Base-by-base conservation (phyloP, 2,888 invertebrate species). In the Spisula solida region DNA sequence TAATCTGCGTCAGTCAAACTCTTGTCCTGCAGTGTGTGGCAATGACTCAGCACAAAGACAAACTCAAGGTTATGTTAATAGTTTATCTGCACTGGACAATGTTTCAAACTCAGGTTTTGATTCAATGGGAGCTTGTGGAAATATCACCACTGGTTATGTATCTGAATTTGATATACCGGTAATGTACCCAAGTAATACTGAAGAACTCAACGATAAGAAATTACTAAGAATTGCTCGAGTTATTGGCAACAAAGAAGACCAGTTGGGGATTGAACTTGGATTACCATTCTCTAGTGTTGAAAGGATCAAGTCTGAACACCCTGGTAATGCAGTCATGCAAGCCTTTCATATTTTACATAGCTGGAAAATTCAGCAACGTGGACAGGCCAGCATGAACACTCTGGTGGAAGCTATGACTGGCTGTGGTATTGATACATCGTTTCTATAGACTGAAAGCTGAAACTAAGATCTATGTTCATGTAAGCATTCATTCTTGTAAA, bases 231-330 rank as follows among this genome's bases (percentile, higher is more conserved):
- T 90, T 41, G 88, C 90, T 31, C 55, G 79, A 70, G 51, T 87
- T 2, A 84, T 92, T 51, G 92, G 92, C 0, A 86, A 79, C 82
- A 86, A 82, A 51, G 90, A 92, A 20, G 84, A 79, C n/a, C 81
- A 86, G 75, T 85, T 92, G 12, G 92, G 90, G 0, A 60, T 92
- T n/a, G 85, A 83, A 75, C 86, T 92, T 10, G 88, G 75, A 12
- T 75, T 92, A n/a, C 18, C 48, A 20, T 81, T 86, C 12, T n/a
- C 84, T 41, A 75, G 79, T 66, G 82, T 92, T 14, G 80, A 90
- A 78, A 70, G 70, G 29, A 82, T 86, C 25, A 82, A 78, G n/a
- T 81, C 80, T 14, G 78, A 88, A 29, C 34, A 86, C 29, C 41
- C 51, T 20, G 25, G 48, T 16, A 41, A 90, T 83, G 70, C 80